These are phyloP conservation scores for Temnothorax rugatulus DNA, from an alignment of 2,888 invertebrate genomes.

Conservation along the genomic window DNA sequence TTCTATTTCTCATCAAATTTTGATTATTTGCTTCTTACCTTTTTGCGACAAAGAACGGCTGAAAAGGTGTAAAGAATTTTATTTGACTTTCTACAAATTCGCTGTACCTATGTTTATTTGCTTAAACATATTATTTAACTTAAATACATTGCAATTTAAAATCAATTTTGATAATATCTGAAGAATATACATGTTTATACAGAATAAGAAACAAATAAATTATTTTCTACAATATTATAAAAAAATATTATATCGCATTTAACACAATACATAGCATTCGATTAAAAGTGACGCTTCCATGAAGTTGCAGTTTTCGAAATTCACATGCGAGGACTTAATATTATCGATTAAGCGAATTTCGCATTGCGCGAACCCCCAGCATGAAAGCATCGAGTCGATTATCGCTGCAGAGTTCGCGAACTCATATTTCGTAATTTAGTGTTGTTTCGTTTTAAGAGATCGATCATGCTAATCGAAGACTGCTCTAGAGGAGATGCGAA, in stretches of 20 bases:
- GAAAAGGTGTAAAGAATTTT: not conserved
- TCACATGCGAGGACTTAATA: not conserved
- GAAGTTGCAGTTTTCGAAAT: not conserved
- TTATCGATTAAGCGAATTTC: not conserved
- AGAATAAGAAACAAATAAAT: not conserved
- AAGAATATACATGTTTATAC: not conserved
- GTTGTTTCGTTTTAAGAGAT: slow-evolving; percentile 26
- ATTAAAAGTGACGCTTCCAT: not conserved
- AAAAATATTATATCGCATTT: not conserved
- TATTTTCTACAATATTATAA: not conserved
- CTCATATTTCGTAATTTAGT: slow-evolving; percentile 20
- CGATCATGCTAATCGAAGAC: slow-evolving; percentile 52
- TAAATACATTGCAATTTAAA: not conserved
- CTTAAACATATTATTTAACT: not conserved
- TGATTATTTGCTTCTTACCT: not conserved
- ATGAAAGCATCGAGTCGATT: not conserved
- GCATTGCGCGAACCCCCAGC: not conserved
- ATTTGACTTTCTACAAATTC: not conserved
- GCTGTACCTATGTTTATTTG: not conserved
- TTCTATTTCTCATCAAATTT: not conserved
- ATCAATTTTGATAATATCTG: not conserved
- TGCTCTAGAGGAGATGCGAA: slow-evolving; percentile 47
- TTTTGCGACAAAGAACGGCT: not conserved
- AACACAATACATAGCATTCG: no score
- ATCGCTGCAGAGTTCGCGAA: slow-evolving; percentile 1